phyloP scores from a whole-genome alignment of 1,140 invertebrate species.

The Drosophila melanica region DNA sequence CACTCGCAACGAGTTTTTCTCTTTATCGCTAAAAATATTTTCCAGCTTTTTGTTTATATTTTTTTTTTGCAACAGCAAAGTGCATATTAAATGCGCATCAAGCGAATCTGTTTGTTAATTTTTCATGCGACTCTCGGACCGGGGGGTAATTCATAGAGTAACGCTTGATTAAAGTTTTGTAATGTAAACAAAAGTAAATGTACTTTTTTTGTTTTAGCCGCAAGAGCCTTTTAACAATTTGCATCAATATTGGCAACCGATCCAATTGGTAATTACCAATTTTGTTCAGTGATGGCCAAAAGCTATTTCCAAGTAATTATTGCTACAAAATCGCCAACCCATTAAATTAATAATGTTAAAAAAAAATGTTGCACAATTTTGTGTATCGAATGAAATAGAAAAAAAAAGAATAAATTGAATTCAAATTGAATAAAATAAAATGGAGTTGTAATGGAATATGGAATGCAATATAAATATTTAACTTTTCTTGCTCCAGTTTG shows the following conservation, averaged over 20 bases:
- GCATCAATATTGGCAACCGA: neutral
- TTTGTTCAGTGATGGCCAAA: neutral
- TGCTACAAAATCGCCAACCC: no score
- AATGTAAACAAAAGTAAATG: neutral
- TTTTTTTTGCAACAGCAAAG: conserved; percentile 43
- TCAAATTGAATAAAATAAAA: neutral
- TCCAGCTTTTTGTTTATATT: conserved; percentile 41
- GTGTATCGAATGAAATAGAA: neutral
- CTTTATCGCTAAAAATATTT: conserved; percentile 57
- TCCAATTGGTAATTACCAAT: no score
- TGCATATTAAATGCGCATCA: conserved; percentile 72
- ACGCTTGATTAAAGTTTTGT: conserved; percentile 4
- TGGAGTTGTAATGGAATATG: neutral
- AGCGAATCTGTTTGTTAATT: conserved; percentile 67
- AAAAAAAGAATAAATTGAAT: no score
- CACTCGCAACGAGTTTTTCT: conserved; percentile 29
- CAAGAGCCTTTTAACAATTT: neutral
- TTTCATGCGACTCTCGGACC: conserved; percentile 48
- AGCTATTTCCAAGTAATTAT: no score
- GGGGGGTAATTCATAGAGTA: neutral
- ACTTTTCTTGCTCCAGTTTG: no score
- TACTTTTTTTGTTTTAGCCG: neutral
- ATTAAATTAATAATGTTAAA: neutral
- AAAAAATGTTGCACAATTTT: no score
- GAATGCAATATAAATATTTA: neutral